Percentiles rank a stretch among this genome's conserved stretches.
phyloP scores from a whole-genome alignment of 1,140 invertebrate genomes.

The Temnothorax longispinosus region DNA sequence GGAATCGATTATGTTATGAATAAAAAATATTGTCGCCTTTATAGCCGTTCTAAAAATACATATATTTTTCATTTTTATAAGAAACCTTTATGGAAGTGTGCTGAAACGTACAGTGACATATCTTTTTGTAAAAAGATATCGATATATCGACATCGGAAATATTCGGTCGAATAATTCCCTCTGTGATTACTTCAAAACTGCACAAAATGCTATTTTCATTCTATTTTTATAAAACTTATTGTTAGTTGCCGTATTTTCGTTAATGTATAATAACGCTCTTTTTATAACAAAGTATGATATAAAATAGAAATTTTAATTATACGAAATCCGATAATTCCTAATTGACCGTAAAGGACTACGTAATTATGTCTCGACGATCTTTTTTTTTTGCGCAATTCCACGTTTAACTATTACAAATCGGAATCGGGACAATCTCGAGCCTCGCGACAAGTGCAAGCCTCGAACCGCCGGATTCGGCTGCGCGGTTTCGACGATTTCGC shows the following conservation, averaged over 20 bases:
- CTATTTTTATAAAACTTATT: background rate
- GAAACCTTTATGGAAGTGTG: background rate
- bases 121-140: conserved; percentile 29
- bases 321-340: background rate
- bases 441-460: background rate
- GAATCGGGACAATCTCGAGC: background rate
- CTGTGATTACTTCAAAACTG: background rate
- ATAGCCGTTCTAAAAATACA: conserved; percentile 11
- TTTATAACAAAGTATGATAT: background rate
- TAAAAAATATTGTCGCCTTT: conserved; percentile 8
- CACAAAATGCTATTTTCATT: background rate
- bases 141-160: conserved; percentile 5
- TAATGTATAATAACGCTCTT: background rate
- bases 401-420: background rate
- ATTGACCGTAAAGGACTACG: background rate
- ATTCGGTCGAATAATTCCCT: background rate
- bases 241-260: background rate
- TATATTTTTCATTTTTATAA: conserved; percentile 17
- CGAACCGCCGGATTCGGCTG: background rate
- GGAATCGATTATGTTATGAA: background rate
- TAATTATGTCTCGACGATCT: background rate
- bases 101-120: background rate
- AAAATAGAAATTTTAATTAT: background rate
- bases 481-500: conserved; percentile 13
- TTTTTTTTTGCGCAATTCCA: background rate